These are phyloP conservation scores for Halocynthia aurantium DNA, from an alignment of 23 tunicate genomes.

Conservation along the genomic window DNA sequence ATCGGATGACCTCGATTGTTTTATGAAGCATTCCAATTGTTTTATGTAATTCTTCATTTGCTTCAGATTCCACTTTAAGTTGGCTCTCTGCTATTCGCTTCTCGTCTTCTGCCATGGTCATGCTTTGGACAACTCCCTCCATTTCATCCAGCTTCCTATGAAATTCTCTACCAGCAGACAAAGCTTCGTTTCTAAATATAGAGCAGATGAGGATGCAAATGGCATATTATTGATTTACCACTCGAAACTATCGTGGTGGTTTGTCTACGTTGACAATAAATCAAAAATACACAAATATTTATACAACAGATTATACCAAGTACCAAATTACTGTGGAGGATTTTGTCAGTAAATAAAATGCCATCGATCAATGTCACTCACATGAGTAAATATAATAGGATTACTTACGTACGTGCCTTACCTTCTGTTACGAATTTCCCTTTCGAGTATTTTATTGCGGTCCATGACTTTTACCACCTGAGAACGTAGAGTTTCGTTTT, in stretches of 20 bases:
- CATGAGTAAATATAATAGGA: no score
- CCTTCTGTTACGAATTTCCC: constrained; percentile 1
- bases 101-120: constrained; percentile 15
- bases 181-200: background rate
- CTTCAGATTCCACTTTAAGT: constrained; percentile 3
- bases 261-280: no score
- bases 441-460: constrained; percentile 5
- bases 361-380: no score
- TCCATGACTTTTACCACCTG: background rate
- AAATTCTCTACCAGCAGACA: background rate
- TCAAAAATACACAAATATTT: no score
- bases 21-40: background rate
- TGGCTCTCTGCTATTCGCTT: background rate
- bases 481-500: background rate
- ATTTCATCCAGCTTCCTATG: constrained; percentile 3
- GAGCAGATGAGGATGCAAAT: no score
- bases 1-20: background rate
- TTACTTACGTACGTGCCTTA: background rate
- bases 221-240: no score
- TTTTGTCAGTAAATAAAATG: no score
- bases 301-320: no score
- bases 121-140: constrained; percentile 11
- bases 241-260: no score
- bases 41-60: background rate
- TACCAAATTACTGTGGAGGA: no score